Conservation (phyloP, 2,797 vertebrate species). For the Cuculus canorus region DNA sequence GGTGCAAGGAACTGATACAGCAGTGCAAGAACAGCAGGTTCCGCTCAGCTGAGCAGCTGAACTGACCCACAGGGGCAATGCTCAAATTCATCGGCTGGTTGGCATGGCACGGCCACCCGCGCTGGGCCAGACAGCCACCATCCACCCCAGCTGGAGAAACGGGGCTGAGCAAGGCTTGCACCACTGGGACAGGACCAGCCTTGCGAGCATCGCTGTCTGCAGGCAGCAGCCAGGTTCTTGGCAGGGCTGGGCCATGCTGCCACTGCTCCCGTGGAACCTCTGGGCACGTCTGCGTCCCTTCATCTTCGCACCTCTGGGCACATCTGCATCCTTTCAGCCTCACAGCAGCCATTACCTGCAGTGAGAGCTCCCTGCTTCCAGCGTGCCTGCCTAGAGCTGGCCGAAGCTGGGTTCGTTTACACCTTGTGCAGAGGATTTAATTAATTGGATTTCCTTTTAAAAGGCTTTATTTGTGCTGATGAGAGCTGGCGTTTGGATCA, state of each 20-base stretch:
- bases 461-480: neutral
- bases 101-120: accelerated
- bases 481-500: neutral
- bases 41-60: neutral
- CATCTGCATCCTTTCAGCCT: too few species aligned
- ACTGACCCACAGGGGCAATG: neutral
- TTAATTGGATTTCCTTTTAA: neutral
- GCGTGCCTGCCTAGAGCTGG: accelerated
- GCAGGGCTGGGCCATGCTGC: neutral
- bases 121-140: neutral
- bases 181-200: neutral
- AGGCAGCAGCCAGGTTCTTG: neutral
- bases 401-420: neutral
- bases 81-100: accelerated
- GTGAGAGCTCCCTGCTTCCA: accelerated
- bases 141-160: neutral
- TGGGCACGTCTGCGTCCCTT: neutral
- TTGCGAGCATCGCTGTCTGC: neutral
- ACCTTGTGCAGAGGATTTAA: neutral
- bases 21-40: neutral
- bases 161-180: neutral
- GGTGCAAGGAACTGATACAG: neutral
- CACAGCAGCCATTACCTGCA: too few species aligned
- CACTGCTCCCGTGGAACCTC: neutral
- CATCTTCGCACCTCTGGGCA: neutral